Conservation (phyloP, 2,113 vertebrate genomes). For the Eclectus roratus region DNA sequence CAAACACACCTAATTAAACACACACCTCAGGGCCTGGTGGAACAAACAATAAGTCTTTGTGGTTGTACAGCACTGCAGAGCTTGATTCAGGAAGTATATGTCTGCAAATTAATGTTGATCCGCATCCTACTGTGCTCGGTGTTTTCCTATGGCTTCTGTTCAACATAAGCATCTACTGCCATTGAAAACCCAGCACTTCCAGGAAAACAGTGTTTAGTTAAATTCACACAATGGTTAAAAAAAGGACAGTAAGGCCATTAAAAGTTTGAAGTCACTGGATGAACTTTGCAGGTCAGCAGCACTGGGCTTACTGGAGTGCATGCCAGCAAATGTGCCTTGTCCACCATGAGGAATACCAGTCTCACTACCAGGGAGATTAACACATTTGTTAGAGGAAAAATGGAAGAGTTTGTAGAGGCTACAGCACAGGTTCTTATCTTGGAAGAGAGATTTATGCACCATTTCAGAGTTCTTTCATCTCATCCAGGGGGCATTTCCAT, state of each 20-base stretch:
- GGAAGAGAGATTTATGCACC: background rate
- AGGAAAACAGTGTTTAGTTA: slow-evolving; percentile 9
- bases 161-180: background rate
- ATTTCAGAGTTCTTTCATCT: background rate
- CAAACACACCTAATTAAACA: background rate
- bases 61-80: background rate
- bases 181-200: background rate
- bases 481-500: background rate
- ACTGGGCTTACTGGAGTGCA: background rate
- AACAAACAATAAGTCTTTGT: background rate
- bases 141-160: background rate
- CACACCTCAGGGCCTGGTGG: background rate
- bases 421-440: background rate
- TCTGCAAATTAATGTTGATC: background rate
- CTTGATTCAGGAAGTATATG: background rate
- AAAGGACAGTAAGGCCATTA: background rate
- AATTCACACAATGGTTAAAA: background rate
- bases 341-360: background rate
- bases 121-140: background rate
- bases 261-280: background rate
- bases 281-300: background rate
- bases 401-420: background rate
- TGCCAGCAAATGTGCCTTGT: background rate
- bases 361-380: background rate
- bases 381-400: background rate